Conservation (phyloP, 92 coral and sea anemone genomes). For the Parazoanthus swiftii region DNA sequence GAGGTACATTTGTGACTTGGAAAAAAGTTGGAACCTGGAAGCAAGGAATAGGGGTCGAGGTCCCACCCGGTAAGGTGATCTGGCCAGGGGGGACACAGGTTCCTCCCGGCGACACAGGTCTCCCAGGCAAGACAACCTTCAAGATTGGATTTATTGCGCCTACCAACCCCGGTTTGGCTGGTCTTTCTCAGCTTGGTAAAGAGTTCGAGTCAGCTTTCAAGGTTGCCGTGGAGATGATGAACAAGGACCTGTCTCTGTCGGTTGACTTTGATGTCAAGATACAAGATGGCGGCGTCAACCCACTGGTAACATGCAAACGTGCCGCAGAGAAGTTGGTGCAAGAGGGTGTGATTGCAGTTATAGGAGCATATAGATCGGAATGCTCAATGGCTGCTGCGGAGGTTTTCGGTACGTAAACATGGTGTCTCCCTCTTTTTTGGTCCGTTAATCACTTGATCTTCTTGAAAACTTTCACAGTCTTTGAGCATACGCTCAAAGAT, state of each 20-base stretch:
- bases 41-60: slow-evolving; percentile 76
- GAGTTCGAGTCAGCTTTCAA: slow-evolving; percentile 85
- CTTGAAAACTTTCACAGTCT: background rate
- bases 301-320: slow-evolving; percentile 71
- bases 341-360: slow-evolving; percentile 91
- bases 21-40: slow-evolving; percentile 88
- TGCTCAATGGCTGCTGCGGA: slow-evolving; percentile 89
- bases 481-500: background rate
- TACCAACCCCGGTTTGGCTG: slow-evolving; percentile 82
- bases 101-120: slow-evolving; percentile 91
- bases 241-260: slow-evolving; percentile 81
- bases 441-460: background rate
- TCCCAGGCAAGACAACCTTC: slow-evolving; percentile 94
- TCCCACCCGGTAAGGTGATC: slow-evolving; percentile 55
- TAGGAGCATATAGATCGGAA: slow-evolving; percentile 92
- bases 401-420: slow-evolving; percentile 69
- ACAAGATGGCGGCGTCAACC: slow-evolving; percentile 80
- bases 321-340: slow-evolving; percentile 87
- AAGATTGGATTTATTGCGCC: slow-evolving; percentile 96
- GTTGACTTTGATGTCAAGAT: slow-evolving; percentile 89
- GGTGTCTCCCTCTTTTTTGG: background rate
- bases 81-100: slow-evolving; percentile 93
- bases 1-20: slow-evolving; percentile 47
- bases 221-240: slow-evolving; percentile 95
- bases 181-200: slow-evolving; percentile 84